Evolutionary conservation across 2,888 invertebrate species (phyloP).

Genomic region (Pteria penguin): DNA sequence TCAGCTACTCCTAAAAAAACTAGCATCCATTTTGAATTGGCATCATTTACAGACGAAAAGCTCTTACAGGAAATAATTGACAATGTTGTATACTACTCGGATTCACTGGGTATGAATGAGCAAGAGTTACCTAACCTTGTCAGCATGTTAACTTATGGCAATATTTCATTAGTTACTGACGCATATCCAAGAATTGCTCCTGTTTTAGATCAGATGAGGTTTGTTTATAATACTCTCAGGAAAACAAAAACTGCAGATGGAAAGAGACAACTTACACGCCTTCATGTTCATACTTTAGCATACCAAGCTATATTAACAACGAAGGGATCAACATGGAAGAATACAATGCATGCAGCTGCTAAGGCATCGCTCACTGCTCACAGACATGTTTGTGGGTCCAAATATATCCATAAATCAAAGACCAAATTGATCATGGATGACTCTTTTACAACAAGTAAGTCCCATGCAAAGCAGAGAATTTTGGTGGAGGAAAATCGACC

Average conservation of each 20-base stretch:
- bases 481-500: constrained; percentile 86
- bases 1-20: constrained; percentile 83
- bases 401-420: constrained; percentile 82
- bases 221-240: constrained; percentile 82
- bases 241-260: constrained; percentile 72
- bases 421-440: constrained; percentile 88
- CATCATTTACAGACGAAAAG: constrained; percentile 88
- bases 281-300: constrained; percentile 93
- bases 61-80: constrained; percentile 85
- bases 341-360: constrained; percentile 89
- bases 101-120: constrained; percentile 93
- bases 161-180: constrained; percentile 87
- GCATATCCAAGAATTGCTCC: constrained; percentile 90
- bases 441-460: constrained; percentile 87
- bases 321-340: constrained; percentile 86
- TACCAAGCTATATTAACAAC: constrained; percentile 90
- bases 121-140: constrained; percentile 90
- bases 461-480: constrained; percentile 83
- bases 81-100: constrained; percentile 87
- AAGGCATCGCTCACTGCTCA: constrained; percentile 91
- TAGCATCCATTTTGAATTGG: constrained; percentile 90
- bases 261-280: constrained; percentile 85
- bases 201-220: constrained; percentile 90
- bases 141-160: constrained; percentile 86
- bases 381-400: constrained; percentile 89